Conservation (phyloP, 2,797 vertebrate genomes). For the Bryconaethiops microstoma region DNA sequence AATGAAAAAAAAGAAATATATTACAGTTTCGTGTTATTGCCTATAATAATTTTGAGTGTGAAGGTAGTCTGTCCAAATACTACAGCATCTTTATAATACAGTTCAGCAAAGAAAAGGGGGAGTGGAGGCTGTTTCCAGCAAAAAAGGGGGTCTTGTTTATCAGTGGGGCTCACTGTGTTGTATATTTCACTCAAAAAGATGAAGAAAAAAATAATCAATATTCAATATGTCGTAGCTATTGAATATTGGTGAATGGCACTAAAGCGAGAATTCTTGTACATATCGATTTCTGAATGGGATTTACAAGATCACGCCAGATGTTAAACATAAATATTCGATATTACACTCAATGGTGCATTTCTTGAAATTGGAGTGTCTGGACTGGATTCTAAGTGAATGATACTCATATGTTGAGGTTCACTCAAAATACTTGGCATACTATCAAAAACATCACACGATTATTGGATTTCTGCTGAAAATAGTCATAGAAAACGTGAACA, state of each 20-base stretch:
- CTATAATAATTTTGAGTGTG: slow-evolving; percentile 70
- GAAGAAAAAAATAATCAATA: slow-evolving; percentile 26
- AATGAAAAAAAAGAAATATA: slow-evolving; percentile 63
- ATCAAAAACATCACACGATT: slow-evolving; percentile 20
- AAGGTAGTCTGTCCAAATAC: slow-evolving; percentile 71
- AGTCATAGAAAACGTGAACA: neutral
- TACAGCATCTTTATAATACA: slow-evolving; percentile 67
- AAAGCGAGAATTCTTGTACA: neutral
- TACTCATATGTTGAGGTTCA: neutral
- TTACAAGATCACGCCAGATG: slow-evolving; percentile 10
- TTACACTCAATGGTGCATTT: slow-evolving; percentile 1
- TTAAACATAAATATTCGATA: slow-evolving; percentile 23
- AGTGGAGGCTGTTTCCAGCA: slow-evolving; percentile 55
- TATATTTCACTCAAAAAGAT: slow-evolving; percentile 16
- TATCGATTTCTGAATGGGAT: neutral
- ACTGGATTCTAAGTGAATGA: neutral
- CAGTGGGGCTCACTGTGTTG: neutral
- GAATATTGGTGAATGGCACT: slow-evolving; percentile 55
- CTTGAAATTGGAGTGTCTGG: slow-evolving; percentile 5
- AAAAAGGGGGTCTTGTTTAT: slow-evolving; percentile 33
- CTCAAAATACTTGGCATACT: neutral
- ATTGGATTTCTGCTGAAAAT: slow-evolving; percentile 8
- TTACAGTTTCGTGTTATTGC: slow-evolving; percentile 84
- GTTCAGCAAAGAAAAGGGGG: slow-evolving; percentile 56
- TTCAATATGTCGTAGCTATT: slow-evolving; percentile 44